A percentile compares a stretch with the other conserved stretches of the same genome.
Conservation (phyloP, 2,888 invertebrate species). For the Charanyca ferruginea region DNA sequence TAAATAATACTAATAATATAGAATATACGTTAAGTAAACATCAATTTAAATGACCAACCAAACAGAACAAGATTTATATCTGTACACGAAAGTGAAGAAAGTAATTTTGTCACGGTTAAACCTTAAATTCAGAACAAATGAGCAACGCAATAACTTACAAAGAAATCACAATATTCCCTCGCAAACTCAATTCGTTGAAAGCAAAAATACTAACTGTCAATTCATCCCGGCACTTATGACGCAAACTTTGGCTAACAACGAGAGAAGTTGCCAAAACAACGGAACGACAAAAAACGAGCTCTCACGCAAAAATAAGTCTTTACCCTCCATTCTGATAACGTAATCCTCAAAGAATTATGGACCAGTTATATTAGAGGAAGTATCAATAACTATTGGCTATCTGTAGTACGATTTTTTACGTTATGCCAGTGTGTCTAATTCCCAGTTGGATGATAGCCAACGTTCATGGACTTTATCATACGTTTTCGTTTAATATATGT, state of each 20-base stretch:
- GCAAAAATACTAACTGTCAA: constrained; percentile 32
- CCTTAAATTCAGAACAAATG: constrained; percentile 14
- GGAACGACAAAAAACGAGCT: constrained; percentile 43
- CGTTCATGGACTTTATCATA: constrained; percentile 45
- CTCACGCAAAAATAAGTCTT: constrained; percentile 38
- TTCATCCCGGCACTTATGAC: constrained; percentile 36
- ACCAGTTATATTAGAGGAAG: constrained; percentile 38
- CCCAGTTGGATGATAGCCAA: constrained; percentile 57
- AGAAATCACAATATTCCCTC: constrained; percentile 15
- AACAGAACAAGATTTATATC: neutral
- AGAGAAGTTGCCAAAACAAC: constrained; percentile 48
- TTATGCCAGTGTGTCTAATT: constrained; percentile 50
- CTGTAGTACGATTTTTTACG: constrained; percentile 40
- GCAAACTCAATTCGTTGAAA: constrained; percentile 35
- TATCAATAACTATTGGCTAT: constrained; percentile 47
- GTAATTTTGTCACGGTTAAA: neutral
- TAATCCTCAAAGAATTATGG: constrained; percentile 45
- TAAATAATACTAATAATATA: no score
- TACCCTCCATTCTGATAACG: constrained; percentile 4
- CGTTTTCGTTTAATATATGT: constrained; percentile 61
- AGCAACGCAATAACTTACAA: constrained; percentile 12
- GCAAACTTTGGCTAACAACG: constrained; percentile 38
- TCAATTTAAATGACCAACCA: neutral
- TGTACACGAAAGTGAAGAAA: neutral
- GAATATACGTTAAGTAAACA: neutral